A percentile compares a stretch with the other conserved stretches of the same genome.
phyloP scores from a whole-genome alignment of 2,797 vertebrate genomes.

The Siniperca undulata region DNA sequence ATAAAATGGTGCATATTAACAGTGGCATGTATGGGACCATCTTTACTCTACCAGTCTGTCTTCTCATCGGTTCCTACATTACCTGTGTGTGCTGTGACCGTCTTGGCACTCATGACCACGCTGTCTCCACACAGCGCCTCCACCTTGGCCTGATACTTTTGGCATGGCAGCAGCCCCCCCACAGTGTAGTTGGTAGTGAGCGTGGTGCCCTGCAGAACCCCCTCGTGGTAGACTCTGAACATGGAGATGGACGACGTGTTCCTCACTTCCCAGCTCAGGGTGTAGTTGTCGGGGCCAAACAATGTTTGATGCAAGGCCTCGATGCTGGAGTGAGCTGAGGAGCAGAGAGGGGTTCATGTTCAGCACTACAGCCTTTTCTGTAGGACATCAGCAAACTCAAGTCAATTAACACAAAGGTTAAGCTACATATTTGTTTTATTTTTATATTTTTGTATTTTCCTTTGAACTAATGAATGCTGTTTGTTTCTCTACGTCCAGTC shows the following conservation, averaged over 20 bases:
- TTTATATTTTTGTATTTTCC: too few relatives aligned
- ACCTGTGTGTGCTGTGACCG: constrained; percentile 73
- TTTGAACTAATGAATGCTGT: too few relatives aligned
- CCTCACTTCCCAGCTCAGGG: constrained; percentile 77
- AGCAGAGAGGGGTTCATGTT: not conserved
- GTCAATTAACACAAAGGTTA: too few relatives aligned
- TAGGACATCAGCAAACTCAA: not conserved
- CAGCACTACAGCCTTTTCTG: not conserved
- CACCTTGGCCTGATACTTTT: constrained; percentile 67
- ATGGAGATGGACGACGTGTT: constrained; percentile 70
- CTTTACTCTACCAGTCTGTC: not conserved
- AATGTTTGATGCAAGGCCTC: constrained; percentile 64
- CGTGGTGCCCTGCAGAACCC: constrained; percentile 65
- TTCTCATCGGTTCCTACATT: not conserved
- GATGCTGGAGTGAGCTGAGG: constrained; percentile 76
- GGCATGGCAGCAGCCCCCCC: constrained; percentile 71
- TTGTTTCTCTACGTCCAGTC: too few relatives aligned
- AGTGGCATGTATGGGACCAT: too few relatives aligned
- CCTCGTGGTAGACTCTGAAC: constrained; percentile 79
- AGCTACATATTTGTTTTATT: not conserved
- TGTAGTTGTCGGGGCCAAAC: constrained; percentile 72
- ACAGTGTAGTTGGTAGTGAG: constrained; percentile 64
- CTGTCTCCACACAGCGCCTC: constrained; percentile 79
- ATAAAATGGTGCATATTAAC: not conserved
- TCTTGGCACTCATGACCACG: constrained; percentile 68